Percentiles rank a stretch among this genome's conserved stretches.
These are phyloP conservation scores for Rotaria magnacalcarata DNA, from an alignment of 2,888 invertebrate genomes.

Conservation along the genomic window DNA sequence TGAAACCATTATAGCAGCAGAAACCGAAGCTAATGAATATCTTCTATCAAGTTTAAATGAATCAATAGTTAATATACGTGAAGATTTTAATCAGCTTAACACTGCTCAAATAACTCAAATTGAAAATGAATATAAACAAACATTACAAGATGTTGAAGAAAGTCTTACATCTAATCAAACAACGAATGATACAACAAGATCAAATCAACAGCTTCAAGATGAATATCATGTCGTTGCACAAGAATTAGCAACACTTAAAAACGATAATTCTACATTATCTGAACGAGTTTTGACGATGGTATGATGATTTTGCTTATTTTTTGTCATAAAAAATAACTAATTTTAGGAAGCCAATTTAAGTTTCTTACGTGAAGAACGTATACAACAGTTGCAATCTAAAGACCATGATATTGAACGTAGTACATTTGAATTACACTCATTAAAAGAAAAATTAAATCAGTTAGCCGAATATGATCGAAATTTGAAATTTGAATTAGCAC, in stretches of 20 bases:
- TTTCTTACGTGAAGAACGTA: conserved; percentile 11
- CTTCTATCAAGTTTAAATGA: neutral
- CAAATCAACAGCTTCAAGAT: neutral
- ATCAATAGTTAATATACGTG: neutral
- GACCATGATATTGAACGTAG: neutral
- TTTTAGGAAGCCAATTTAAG: neutral
- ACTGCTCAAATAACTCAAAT: neutral
- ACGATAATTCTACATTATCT: neutral
- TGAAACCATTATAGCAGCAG: neutral
- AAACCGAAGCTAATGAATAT: conserved; percentile 34
- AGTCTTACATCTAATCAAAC: neutral
- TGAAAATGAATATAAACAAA: conserved; percentile 30
- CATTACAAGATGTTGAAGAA: neutral
- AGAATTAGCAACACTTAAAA: neutral
- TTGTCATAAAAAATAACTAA: neutral
- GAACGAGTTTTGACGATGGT: neutral
- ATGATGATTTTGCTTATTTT: neutral
- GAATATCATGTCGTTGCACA: neutral
- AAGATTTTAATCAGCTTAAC: neutral
- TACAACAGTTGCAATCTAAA: neutral
- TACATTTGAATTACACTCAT: neutral
- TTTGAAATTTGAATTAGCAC: conserved; percentile 34
- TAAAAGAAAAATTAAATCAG: conserved; percentile 4
- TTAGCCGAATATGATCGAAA: conserved; percentile 32
- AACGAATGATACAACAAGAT: neutral